phyloP scores from a whole-genome alignment of 2,113 vertebrate genomes.

The Neolamprologus falcicula region DNA sequence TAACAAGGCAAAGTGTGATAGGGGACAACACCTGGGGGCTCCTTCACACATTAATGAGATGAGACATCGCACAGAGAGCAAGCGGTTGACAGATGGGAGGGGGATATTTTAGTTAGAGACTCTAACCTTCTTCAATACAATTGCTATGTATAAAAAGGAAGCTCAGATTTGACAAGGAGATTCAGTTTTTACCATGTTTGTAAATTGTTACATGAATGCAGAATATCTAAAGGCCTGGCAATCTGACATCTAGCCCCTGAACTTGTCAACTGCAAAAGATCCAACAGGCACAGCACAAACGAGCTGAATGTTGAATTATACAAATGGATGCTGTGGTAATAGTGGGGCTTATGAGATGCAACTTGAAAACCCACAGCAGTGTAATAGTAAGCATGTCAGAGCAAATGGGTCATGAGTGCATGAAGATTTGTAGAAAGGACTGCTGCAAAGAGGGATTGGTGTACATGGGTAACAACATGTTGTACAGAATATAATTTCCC shows the following conservation, averaged over 20 bases:
- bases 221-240: not conserved
- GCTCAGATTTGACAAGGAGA: not conserved
- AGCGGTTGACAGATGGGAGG: not conserved
- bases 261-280: not conserved
- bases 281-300: not conserved
- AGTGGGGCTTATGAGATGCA: not conserved
- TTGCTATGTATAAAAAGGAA: not conserved
- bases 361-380: not conserved
- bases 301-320: not conserved
- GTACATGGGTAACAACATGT: not conserved
- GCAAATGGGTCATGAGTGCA: not conserved
- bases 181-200: not conserved
- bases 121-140: not conserved
- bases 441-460: not conserved
- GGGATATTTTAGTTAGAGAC: not conserved
- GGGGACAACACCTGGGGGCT: conserved; percentile 4
- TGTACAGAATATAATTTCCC: not conserved
- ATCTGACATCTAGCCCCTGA: not conserved
- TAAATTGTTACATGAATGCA: not conserved
- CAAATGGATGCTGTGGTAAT: not conserved
- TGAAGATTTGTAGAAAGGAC: not conserved
- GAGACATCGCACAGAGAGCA: not conserved
- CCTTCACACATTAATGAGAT: conserved; percentile 34
- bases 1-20: conserved; percentile 43
- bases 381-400: not conserved